Percentiles rank a stretch among this genome's conserved stretches.
phyloP scores from a whole-genome alignment of 2,113 vertebrate species.

The Pedetes capensis region DNA sequence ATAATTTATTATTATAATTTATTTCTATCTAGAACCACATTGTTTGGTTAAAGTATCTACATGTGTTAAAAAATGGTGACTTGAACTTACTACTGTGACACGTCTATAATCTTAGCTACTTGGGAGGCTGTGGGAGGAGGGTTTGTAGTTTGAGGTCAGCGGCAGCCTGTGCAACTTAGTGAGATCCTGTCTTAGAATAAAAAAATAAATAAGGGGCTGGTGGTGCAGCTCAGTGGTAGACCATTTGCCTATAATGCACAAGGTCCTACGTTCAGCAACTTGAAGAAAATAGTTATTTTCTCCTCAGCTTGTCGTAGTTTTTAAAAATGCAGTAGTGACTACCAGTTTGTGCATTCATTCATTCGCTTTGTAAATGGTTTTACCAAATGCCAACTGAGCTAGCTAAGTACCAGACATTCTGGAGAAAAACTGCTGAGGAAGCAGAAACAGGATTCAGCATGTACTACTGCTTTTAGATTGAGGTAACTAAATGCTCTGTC shows the following conservation, averaged over 20 bases:
- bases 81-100: no score
- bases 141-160: no score
- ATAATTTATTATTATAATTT: background rate
- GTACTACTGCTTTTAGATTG: background rate
- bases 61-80: background rate
- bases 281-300: background rate
- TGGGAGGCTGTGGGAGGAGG: no score
- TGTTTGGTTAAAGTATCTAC: slow-evolving; percentile 12
- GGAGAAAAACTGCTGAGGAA: background rate
- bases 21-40: background rate
- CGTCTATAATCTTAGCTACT: no score
- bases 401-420: background rate
- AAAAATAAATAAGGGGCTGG: no score
- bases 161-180: no score
- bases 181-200: no score
- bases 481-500: background rate
- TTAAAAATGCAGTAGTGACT: background rate
- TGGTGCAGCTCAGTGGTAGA: no score
- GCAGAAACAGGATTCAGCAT: background rate
- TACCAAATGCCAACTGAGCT: background rate
- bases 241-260: no score
- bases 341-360: background rate
- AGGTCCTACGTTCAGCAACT: no score
- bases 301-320: background rate
- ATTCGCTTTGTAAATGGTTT: background rate